A percentile compares a stretch with the other conserved stretches of the same genome.
These are phyloP conservation scores for Heterohyrax brucei DNA, from an alignment of 2,797 vertebrate species.

Conservation along the genomic window DNA sequence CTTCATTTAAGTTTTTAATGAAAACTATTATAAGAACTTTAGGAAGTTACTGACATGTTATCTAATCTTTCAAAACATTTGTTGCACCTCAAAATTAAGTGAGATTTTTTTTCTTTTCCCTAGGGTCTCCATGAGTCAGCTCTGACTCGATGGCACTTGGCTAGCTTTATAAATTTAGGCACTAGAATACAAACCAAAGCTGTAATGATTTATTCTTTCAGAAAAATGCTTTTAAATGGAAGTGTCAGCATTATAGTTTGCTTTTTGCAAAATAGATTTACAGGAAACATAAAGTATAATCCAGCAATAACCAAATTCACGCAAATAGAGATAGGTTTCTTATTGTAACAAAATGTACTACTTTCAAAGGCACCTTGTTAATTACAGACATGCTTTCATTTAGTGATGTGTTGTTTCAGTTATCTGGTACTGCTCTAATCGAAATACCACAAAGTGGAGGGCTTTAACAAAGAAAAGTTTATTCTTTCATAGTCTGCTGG, in stretches of 20 bases:
- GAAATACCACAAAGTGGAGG: too few species aligned
- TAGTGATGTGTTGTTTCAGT: background rate
- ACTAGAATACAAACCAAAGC: background rate
- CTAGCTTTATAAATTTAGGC: slow-evolving; percentile 9
- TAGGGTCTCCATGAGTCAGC: too few species aligned
- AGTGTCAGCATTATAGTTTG: background rate
- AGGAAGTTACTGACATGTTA: background rate
- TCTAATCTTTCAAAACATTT: background rate
- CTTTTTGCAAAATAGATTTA: background rate
- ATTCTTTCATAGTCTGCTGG: too few species aligned
- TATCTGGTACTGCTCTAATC: too few species aligned
- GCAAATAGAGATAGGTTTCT: background rate
- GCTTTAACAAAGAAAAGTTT: too few species aligned
- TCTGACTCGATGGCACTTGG: too few species aligned
- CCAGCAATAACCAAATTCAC: background rate
- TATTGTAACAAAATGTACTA: background rate
- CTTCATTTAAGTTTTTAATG: background rate
- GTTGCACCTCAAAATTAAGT: background rate
- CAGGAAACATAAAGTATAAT: background rate
- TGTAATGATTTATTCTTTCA: background rate
- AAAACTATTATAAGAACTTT: background rate
- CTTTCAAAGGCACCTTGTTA: background rate
- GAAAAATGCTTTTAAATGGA: background rate
- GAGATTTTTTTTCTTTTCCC: background rate
- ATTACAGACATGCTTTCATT: background rate